Evolutionary conservation across 2,797 vertebrate genomes (phyloP), one percentile per base, ranked within the genome.

Genomic region (Luscinia megarhynchos): DNA sequence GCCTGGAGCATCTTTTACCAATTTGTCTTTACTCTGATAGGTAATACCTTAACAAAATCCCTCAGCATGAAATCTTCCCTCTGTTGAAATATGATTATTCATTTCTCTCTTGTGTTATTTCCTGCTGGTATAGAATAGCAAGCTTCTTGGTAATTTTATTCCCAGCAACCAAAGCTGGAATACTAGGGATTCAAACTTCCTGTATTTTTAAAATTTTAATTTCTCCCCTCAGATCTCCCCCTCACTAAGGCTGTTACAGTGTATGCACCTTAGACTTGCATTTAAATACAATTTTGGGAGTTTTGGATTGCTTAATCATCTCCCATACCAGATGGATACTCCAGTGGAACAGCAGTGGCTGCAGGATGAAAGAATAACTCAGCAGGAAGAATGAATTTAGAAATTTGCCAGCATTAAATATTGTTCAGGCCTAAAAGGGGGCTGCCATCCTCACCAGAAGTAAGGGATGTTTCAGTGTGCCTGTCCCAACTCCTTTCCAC

Each of bases 21-120:
- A 22, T 89, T 84, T 43, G 24, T 58, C 45, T 55, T 93, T 68
- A 69, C 26, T 73, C 58, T 81, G 78, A 64, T 30, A 82, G 59
- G 38, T 38, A 92, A 85, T 40, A 46, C n/a, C 30, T 59, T 38
- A 64, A 57, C 27, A 80, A 80, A 81, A 58, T 12, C 24, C 75
- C 59, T 50, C 57, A 81, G 59, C n/a, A 53, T 43, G 46, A 75
- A 80, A 76, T 63, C 23, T 86, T 85, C 32, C n/a, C 17, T 43
- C 23, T 81, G 36, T 43, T 3, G 2, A 86, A 80, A 64, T 63
- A 73, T 6, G 9, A 66, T 69, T 79, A 87, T 34, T 45, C 10
- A 63, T 87, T 87, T 87, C 20, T 70, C 17, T 40, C 26, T 29
- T 4, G 1, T 61, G 12, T 36, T 58, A 51, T 70, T 45, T 15